Evolutionary conservation across 2,888 invertebrate genomes (phyloP).

Genomic region (Tupiocoris notatus): DNA sequence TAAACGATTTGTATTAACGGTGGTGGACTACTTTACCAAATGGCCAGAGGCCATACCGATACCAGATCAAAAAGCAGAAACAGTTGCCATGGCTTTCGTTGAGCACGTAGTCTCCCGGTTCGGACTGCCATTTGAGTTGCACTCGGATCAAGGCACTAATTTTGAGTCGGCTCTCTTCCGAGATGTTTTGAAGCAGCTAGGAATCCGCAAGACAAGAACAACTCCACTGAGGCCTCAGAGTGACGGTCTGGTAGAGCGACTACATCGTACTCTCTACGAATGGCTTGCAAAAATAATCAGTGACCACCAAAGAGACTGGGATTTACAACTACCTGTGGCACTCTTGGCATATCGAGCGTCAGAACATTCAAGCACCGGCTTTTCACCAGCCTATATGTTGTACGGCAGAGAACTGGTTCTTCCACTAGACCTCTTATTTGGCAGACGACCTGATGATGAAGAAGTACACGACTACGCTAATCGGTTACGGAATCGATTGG

Average conservation of each 20-base stretch:
- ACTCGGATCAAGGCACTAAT: slow-evolving; percentile 1
- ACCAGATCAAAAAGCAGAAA: not conserved
- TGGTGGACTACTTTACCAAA: slow-evolving; percentile 15
- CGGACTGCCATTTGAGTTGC: not conserved
- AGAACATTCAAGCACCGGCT: not conserved
- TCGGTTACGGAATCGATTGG: no score
- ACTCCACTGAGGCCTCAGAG: slow-evolving; percentile 48
- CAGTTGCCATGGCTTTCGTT: slow-evolving; percentile 16
- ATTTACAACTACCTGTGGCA: not conserved
- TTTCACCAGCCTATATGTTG: not conserved
- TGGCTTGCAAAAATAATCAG: slow-evolving; percentile 44
- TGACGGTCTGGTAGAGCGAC: slow-evolving; percentile 48
- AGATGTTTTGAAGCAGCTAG: slow-evolving; percentile 41
- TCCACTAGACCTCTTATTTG: no score
- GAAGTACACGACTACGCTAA: no score
- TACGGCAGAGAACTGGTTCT: no score
- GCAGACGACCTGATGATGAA: no score
- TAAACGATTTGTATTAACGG: not conserved
- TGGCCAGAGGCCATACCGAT: slow-evolving; percentile 12
- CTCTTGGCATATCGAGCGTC: not conserved
- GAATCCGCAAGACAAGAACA: slow-evolving; percentile 50
- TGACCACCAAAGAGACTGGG: not conserved
- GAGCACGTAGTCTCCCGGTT: slow-evolving; percentile 1
- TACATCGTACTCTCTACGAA: slow-evolving; percentile 46
- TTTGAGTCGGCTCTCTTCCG: not conserved